phyloP scores from a whole-genome alignment of 2,113 vertebrate genomes.

The Equus quagga region DNA sequence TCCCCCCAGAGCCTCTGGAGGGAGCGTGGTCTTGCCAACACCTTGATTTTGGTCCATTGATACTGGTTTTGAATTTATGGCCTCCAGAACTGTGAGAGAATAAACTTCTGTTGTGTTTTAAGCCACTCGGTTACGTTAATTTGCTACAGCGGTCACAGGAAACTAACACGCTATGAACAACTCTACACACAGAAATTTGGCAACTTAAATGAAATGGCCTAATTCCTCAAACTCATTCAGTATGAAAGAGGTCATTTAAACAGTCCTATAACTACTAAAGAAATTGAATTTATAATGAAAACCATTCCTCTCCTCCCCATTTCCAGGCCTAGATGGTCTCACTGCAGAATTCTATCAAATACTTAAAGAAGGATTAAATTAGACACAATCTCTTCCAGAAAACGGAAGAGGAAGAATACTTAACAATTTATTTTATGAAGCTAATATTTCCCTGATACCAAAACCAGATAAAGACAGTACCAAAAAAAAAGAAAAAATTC shows the following conservation, averaged over 20 bases:
- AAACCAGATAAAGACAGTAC: constrained; percentile 22
- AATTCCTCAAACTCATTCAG: not conserved
- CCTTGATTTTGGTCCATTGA: not conserved
- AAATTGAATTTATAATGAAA: constrained; percentile 44
- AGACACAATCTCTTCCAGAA: constrained; percentile 24
- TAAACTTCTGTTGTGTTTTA: not conserved
- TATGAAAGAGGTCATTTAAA: constrained; percentile 10
- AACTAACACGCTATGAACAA: not conserved
- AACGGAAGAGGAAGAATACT: not conserved
- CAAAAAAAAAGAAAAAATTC: not conserved
- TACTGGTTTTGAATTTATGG: not conserved
- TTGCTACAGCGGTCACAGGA: not conserved
- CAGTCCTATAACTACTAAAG: not conserved
- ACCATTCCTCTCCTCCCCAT: not conserved
- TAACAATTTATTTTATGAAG: constrained; percentile 30
- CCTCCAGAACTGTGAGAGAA: not conserved
- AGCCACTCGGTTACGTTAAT: not conserved
- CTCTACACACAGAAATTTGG: not conserved
- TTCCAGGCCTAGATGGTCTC: not conserved
- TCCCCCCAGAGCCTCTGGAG: not conserved
- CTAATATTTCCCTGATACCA: not conserved
- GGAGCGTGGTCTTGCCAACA: not conserved
- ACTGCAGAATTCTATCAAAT: constrained; percentile 24
- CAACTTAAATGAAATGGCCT: constrained; percentile 8
- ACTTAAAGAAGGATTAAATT: constrained; percentile 42